A percentile compares a stretch with the other conserved stretches of the same genome.
Conservation (phyloP, 1,140 invertebrate genomes). For the Drosophila parabipectinata region DNA sequence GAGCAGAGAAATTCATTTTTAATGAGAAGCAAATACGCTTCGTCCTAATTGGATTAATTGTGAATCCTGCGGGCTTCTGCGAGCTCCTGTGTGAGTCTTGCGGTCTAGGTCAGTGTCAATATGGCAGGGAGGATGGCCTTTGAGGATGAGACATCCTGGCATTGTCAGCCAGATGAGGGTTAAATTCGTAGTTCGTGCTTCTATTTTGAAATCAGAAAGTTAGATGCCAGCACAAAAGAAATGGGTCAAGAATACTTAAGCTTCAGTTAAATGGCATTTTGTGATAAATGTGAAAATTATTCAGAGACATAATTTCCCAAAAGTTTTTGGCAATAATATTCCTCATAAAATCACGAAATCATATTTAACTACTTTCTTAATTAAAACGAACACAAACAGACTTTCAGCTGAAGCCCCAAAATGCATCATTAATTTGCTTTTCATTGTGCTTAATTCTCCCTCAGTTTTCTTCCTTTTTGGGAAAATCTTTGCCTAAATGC, state of each 20-base stretch:
- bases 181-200: neutral
- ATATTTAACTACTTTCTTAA: constrained; percentile 12
- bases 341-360: neutral
- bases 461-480: neutral
- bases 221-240: neutral
- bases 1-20: constrained; percentile 18
- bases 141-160: neutral
- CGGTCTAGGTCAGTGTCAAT: constrained; percentile 41
- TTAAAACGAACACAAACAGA: constrained; percentile 19
- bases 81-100: constrained; percentile 17
- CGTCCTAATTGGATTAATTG: constrained; percentile 44
- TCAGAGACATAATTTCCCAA: neutral
- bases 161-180: constrained; percentile 19
- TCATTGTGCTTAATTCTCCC: constrained; percentile 11
- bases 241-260: neutral
- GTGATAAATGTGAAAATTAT: neutral
- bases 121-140: constrained; percentile 2
- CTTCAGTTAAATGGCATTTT: constrained; percentile 3
- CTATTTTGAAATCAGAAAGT: neutral
- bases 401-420: neutral
- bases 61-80: constrained; percentile 27
- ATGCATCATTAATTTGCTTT: constrained; percentile 9
- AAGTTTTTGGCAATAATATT: neutral
- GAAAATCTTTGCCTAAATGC: constrained; percentile 17
- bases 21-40: constrained; percentile 44